phyloP scores from a whole-genome alignment of 2,797 vertebrate species.

The Lagocephalus sceleratus region DNA sequence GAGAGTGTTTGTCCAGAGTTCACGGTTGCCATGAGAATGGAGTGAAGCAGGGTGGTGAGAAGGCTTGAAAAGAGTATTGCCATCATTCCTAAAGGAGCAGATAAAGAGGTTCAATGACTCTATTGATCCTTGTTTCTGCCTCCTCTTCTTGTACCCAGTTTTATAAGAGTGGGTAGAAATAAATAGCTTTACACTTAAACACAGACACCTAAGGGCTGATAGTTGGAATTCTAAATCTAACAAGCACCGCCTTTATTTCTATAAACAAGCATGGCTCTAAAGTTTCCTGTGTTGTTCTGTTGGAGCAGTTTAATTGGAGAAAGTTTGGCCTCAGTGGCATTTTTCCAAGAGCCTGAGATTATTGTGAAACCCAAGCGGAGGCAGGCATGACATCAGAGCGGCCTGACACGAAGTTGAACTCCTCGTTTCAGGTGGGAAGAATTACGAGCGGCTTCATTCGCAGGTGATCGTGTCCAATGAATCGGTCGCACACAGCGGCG shows the following conservation, averaged over 20 bases:
- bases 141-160: background rate
- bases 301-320: constrained; percentile 59
- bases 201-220: background rate
- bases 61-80: constrained; percentile 46
- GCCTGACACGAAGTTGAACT: constrained; percentile 73
- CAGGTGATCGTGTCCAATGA: constrained; percentile 73
- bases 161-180: background rate
- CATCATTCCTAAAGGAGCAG: constrained; percentile 67
- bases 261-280: constrained; percentile 43
- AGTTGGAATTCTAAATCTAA: constrained; percentile 41
- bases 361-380: constrained; percentile 72
- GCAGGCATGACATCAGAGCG: constrained; percentile 75
- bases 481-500: constrained; percentile 60
- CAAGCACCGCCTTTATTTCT: constrained; percentile 36
- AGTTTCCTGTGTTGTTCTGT: constrained; percentile 67
- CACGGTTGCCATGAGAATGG: constrained; percentile 68
- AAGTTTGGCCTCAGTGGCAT: constrained; percentile 53
- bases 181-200: background rate
- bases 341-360: constrained; percentile 64
- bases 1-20: constrained; percentile 60
- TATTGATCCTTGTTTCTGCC: constrained; percentile 65
- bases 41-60: constrained; percentile 41
- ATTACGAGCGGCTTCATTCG: constrained; percentile 68
- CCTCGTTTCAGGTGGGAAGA: constrained; percentile 73
- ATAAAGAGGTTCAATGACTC: constrained; percentile 64